Evolutionary conservation across 2,797 vertebrate genomes (phyloP), one percentile per base, ranked within the genome.

Genomic region (Sparidentex hasta): DNA sequence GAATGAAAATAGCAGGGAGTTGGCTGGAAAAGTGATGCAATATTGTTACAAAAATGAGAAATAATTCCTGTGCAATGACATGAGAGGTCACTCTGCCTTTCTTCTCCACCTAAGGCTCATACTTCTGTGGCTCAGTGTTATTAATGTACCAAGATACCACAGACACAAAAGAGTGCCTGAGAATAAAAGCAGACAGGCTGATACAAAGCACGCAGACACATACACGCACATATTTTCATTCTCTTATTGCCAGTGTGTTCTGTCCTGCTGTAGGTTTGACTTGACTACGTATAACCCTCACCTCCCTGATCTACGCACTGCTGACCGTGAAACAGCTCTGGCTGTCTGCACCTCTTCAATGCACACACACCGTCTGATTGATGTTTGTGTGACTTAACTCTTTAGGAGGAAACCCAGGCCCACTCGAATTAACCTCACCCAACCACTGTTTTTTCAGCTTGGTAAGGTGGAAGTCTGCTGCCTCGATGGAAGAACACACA

Each of bases 371-470:
- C 81, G 44, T 72, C 57, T 79, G 83, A 90, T 73, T 88, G 81
- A 78, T 77, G 85, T 87, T 66, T 87, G 67, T 90, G 72, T 88
- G 87, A 88, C 83, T 88, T 85, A 75, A 86, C 78, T 75, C 79
- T 90, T 88, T 83, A 56, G 87, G 84, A 88, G 93, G 90, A 92
- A 94, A 88, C 80, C 58, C 48, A 61, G 76, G 70, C 73, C 70
- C 86, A 86, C 38, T 89, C 65, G 76, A 81, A 90, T 90, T 80
- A 90, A 82, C 80, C 79, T 80, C 80, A 78, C 63, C 84, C 78
- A 80, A 68, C 74, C 81, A 87, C 46, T 93, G 88, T 92, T 94
- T 91, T 93, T 93, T 92, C 94, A 94, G 93, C 92, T 94, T 94
- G 84, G 68, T 74, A 16, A 76, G 50, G 82, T 92, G 94, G 93